Conservation (phyloP, 2,888 invertebrate genomes). For the Rhyacophila evoluta region DNA sequence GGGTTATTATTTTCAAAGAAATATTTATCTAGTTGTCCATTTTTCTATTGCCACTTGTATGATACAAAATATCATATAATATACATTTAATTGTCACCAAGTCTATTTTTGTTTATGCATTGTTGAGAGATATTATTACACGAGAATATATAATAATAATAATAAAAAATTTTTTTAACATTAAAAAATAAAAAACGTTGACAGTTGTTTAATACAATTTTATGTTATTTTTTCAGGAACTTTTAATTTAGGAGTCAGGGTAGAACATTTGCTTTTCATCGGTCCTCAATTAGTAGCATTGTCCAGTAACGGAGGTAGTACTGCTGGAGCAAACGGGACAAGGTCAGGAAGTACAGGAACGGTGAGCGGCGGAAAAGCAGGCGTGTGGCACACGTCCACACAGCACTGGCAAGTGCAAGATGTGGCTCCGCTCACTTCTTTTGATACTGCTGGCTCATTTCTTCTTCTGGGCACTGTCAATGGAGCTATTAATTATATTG, state of each 20-base stretch:
- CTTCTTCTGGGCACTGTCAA: constrained; percentile 94
- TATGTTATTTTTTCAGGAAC: constrained; percentile 81
- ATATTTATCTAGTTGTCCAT: too few relatives aligned
- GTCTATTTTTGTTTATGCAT: too few relatives aligned
- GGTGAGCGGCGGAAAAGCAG: constrained; percentile 83
- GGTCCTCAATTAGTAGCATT: constrained; percentile 98
- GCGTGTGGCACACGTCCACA: constrained; percentile 99
- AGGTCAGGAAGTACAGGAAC: background rate
- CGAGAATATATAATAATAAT: too few relatives aligned
- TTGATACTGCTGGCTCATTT: constrained; percentile 97
- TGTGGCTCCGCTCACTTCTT: constrained; percentile 93
- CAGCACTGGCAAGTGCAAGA: constrained; percentile 99
- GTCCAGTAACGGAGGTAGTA: constrained; percentile 69
- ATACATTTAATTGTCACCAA: too few relatives aligned
- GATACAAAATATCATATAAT: too few relatives aligned
- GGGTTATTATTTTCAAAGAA: too few relatives aligned
- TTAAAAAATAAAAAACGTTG: too few relatives aligned
- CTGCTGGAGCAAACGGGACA: background rate
- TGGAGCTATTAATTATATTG: constrained; percentile 97
- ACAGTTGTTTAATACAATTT: too few relatives aligned
- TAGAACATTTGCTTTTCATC: constrained; percentile 97
- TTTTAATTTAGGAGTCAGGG: constrained; percentile 91
- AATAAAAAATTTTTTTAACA: too few relatives aligned
- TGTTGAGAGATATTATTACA: too few relatives aligned
- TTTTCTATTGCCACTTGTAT: too few relatives aligned